Conservation (phyloP, 2,888 invertebrate genomes). For the Eupithecia insigniata region DNA sequence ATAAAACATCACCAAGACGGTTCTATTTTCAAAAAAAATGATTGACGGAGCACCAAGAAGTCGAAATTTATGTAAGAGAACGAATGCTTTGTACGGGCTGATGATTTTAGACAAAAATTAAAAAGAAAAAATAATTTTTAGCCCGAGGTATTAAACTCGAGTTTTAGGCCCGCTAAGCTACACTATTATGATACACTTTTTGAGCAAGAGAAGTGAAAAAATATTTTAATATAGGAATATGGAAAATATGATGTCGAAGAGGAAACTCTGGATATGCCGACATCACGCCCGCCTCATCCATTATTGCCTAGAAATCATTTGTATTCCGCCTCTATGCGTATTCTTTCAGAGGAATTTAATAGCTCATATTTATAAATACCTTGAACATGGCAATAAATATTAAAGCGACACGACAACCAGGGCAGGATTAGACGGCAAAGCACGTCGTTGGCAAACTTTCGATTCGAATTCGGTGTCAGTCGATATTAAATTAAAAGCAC, state of each 20-base stretch:
- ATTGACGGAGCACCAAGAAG: too few relatives aligned
- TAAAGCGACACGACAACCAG: conserved; percentile 59
- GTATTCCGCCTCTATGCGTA: conserved; percentile 43
- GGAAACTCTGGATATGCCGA: conserved; percentile 37
- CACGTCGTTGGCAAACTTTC: conserved; percentile 80
- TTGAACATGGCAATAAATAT: conserved; percentile 65
- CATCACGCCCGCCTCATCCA: conserved; percentile 38
- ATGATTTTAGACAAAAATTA: too few relatives aligned
- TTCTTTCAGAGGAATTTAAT: conserved; percentile 55
- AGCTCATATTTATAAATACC: conserved; percentile 59
- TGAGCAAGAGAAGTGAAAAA: too few relatives aligned
- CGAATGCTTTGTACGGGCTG: too few relatives aligned
- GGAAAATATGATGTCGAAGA: conserved; percentile 12
- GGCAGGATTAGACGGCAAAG: conserved; percentile 71
- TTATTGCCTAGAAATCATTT: conserved; percentile 39
- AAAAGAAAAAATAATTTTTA: too few relatives aligned
- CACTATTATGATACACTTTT: too few relatives aligned
- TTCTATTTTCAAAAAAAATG: too few relatives aligned
- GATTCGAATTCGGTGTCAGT: conserved; percentile 83
- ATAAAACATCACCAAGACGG: too few relatives aligned
- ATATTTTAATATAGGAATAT: not conserved
- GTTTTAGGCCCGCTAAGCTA: too few relatives aligned
- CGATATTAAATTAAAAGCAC: conserved; percentile 84
- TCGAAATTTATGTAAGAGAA: too few relatives aligned
- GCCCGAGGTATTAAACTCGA: too few relatives aligned